Percentiles rank a stretch among this genome's conserved stretches.
Evolutionary conservation across 2,113 vertebrate genomes (phyloP).

Genomic region (Apteryx mantelli): DNA sequence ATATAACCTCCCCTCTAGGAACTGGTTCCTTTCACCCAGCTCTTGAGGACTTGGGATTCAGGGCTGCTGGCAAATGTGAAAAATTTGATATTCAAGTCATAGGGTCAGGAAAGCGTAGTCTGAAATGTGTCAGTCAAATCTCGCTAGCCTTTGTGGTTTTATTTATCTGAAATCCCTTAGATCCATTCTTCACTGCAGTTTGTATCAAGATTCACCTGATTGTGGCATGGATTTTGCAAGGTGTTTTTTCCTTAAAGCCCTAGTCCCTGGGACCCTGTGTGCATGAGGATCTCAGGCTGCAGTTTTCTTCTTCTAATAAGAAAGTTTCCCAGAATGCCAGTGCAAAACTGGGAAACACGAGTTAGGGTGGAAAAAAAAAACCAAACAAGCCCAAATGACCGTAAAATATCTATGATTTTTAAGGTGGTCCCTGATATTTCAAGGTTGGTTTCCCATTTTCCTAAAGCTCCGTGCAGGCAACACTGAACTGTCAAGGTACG

Average conservation of each 20-base stretch:
- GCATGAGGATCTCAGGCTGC: background rate
- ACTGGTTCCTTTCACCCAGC: background rate
- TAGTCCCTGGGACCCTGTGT: background rate
- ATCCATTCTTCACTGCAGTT: background rate
- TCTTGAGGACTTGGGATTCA: background rate
- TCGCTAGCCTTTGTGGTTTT: conserved; percentile 38
- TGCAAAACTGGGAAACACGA: background rate
- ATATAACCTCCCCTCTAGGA: background rate
- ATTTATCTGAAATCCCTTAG: conserved; percentile 33
- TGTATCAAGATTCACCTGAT: background rate
- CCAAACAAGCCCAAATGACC: too few relatives aligned
- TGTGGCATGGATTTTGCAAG: background rate
- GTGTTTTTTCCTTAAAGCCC: background rate
- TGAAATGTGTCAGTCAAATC: conserved; percentile 46
- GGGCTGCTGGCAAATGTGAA: background rate
- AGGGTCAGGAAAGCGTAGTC: background rate
- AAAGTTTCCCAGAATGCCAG: background rate
- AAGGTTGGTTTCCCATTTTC: background rate
- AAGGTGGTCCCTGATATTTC: background rate
- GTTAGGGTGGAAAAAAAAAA: background rate
- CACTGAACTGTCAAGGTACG: background rate
- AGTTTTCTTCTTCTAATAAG: background rate
- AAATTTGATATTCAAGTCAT: conserved; percentile 1
- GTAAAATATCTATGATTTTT: background rate
- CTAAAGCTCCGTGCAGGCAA: background rate